These are phyloP conservation scores for Acarapis woodi DNA, from an alignment of 1,140 invertebrate species.

Conservation along the genomic window DNA sequence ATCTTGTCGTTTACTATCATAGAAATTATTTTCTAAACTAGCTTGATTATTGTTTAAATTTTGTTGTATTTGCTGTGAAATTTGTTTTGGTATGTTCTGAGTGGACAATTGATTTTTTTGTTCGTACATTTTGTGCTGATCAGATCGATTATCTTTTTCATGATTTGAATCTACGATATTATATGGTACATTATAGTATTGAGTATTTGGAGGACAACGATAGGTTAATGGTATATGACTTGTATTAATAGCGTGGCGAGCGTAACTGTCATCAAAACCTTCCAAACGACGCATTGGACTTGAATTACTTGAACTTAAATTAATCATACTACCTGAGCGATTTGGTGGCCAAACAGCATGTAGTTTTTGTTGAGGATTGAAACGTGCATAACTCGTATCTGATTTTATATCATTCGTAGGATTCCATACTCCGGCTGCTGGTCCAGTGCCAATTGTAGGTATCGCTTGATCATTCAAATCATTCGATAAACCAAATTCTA, in stretches of 20 bases:
- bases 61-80: too few species aligned
- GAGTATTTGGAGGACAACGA: slow-evolving; percentile 1
- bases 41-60: too few species aligned
- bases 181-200: background rate
- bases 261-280: background rate
- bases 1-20: too few species aligned
- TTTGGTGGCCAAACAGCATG: slow-evolving; percentile 1
- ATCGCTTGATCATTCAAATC: background rate
- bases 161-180: background rate
- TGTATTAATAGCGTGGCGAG: background rate
- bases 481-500: background rate
- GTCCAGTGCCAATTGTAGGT: background rate
- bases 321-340: background rate
- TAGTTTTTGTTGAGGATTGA: too few species aligned
- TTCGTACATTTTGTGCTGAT: background rate
- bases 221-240: slow-evolving; percentile 1
- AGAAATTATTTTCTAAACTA: too few species aligned
- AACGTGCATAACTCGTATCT: background rate
- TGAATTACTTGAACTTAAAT: background rate
- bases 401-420: background rate
- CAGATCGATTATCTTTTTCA: background rate
- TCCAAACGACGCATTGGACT: background rate
- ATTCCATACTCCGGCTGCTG: slow-evolving; percentile 1
- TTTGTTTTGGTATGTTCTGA: too few species aligned
- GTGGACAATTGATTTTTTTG: background rate